phyloP scores from a whole-genome alignment of 2,113 vertebrate genomes.

The Campylomormyrus numenius region DNA sequence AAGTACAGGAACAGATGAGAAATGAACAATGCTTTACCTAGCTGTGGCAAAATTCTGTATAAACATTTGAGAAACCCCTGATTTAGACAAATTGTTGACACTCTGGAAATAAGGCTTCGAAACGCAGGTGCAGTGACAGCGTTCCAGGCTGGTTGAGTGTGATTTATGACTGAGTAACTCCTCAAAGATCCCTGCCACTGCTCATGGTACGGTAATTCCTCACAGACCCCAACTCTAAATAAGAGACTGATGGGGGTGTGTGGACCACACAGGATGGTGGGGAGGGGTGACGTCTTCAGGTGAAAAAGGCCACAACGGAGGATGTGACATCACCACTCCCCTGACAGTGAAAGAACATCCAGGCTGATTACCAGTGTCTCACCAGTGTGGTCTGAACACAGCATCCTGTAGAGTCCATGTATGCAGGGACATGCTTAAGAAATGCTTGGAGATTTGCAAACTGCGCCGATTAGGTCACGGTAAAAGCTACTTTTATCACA shows the following conservation, averaged over 20 bases:
- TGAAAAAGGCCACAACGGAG: not conserved
- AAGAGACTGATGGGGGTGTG: not conserved
- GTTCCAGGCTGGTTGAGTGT: not conserved
- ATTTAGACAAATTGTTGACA: not conserved
- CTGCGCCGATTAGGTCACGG: not conserved
- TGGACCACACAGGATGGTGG: constrained; percentile 10
- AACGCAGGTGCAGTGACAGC: not conserved
- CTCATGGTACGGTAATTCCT: not conserved
- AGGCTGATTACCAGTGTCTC: not conserved
- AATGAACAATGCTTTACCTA: not conserved
- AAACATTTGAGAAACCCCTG: not conserved
- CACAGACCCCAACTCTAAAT: not conserved
- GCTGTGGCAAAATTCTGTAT: not conserved
- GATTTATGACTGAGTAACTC: constrained; percentile 8
- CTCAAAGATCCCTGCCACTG: not conserved
- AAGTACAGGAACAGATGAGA: not conserved
- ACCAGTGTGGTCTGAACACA: not conserved
- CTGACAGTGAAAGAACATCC: not conserved
- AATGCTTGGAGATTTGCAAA: not conserved
- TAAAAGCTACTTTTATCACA: not conserved
- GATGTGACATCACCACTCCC: not conserved
- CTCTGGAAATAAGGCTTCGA: not conserved
- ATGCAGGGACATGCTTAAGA: not conserved
- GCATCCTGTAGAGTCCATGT: not conserved
- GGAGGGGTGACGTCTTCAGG: not conserved